These are phyloP conservation scores for Anguilla pacifica DNA, from an alignment of 2,797 vertebrate species.

Conservation along the genomic window DNA sequence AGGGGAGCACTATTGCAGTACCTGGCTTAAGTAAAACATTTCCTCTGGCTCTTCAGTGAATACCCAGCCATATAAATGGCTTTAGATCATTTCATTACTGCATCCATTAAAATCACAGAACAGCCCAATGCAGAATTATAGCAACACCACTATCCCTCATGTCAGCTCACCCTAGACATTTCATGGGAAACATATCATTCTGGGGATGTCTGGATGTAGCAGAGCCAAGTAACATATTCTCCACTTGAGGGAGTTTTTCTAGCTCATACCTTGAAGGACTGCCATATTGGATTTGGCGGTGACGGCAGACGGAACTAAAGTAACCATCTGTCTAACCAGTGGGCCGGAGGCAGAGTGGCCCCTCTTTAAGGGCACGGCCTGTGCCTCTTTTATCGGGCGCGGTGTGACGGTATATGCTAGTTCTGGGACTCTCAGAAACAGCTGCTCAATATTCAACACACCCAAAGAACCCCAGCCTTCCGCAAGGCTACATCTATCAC, in stretches of 20 bases:
- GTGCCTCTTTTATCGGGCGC: not conserved
- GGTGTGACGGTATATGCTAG: not conserved
- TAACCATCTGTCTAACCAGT: not conserved
- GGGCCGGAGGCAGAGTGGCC: not conserved
- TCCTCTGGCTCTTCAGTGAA: not conserved
- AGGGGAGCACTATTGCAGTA: not conserved
- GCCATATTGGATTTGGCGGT: not conserved
- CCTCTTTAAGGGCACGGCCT: not conserved
- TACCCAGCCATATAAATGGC: not conserved
- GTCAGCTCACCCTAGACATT: not conserved
- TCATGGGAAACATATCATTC: not conserved
- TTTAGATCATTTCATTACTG: not conserved
- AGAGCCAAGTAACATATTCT: not conserved
- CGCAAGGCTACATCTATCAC: constrained; percentile 79
- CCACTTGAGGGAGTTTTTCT: not conserved
- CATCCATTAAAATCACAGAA: not conserved
- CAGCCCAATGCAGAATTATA: not conserved
- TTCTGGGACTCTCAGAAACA: constrained; percentile 45
- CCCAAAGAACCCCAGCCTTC: constrained; percentile 72
- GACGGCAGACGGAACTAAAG: not conserved
- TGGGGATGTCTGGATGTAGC: not conserved
- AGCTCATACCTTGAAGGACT: not conserved
- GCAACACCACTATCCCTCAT: not conserved
- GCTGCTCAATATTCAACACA: constrained; percentile 75
- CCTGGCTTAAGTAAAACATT: not conserved